Base-by-base conservation (phyloP, 1,140 invertebrate genomes). In the Solenopsis fugax region DNA sequence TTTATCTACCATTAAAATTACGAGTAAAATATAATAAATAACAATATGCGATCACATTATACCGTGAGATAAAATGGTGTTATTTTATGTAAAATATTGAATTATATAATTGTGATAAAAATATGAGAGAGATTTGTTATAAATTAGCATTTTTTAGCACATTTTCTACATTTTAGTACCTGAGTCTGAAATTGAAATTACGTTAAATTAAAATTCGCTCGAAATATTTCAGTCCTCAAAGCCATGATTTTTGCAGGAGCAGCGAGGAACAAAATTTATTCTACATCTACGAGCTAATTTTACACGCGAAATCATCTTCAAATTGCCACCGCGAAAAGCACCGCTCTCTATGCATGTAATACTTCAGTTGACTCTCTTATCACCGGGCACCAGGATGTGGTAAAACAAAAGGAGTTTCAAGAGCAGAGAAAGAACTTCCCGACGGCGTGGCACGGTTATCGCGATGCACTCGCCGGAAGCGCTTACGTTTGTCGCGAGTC, bases 401-500 rank as follows among this genome's bases (percentile, higher is more conserved):
- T 45, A 45, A 29, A 64, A 60, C 29, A 16, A 60, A 45, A 16
- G 29, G 9, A 29, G 37, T 12, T 54, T 56, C 3, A n/a, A 62
- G 6, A 62, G 37, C 16, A 45, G 3, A 16, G 29, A 21, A 62
- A 62, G 29, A 10, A 16, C 16, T 45, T 45, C 34, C n/a, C 45
- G 1, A 29, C 64, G 64, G 18, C 34, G 45, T 9, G 21, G 21
- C 4, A n/a, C 13, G 10, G n/a, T 9, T 18, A 29, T 81, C 52
- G 16, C 34, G 29, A 81, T 29, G 52, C 48, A 56, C 16, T 29
- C 18, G 10, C 21, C 52, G 78, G 50, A 69, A 81, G 6, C 10
- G 21, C 6, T 58, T 82, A 56, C 16, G 18, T 41, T 48, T 72
- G 52, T 72, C 62, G 34, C 34, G 6, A 71, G 41, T 81, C 52